Conservation (phyloP, 1,140 invertebrate genomes). For the Diabrotica virgifera region DNA sequence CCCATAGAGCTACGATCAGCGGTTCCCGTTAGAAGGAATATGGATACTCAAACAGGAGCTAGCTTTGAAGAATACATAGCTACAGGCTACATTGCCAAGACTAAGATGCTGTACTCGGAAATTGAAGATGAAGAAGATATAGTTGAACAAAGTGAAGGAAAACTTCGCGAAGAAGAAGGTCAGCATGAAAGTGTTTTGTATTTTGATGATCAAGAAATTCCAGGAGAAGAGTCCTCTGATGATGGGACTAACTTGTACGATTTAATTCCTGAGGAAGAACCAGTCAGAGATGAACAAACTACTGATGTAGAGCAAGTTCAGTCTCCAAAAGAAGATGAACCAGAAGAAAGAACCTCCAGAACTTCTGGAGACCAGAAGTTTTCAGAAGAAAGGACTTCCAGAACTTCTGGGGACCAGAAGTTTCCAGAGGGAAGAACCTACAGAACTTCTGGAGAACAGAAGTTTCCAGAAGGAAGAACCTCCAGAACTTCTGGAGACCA, state of each 20-base stretch:
- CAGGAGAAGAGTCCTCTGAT: slow-evolving; percentile 40
- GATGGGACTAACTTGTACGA: slow-evolving; percentile 35
- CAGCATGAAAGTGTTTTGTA: slow-evolving; percentile 35
- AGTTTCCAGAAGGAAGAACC: too few species aligned
- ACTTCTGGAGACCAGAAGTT: too few species aligned
- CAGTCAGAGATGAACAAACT: not conserved
- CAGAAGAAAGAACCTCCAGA: too few species aligned
- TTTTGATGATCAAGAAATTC: slow-evolving; percentile 39
- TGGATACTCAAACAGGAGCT: slow-evolving; percentile 33
- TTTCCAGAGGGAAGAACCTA: slow-evolving; percentile 2
- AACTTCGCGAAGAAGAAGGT: slow-evolving; percentile 27
- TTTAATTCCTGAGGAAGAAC: slow-evolving; percentile 10
- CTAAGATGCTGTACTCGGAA: slow-evolving; percentile 17
- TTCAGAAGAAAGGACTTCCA: too few species aligned
- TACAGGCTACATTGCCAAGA: slow-evolving; percentile 8
- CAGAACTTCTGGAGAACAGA: too few species aligned
- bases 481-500: too few species aligned
- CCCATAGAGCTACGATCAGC: slow-evolving; percentile 31
- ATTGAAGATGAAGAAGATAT: slow-evolving; percentile 13
- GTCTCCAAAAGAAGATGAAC: slow-evolving; percentile 5
- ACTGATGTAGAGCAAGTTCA: not conserved
- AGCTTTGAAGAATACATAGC: slow-evolving; percentile 41
- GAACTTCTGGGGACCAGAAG: too few species aligned
- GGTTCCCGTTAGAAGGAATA: slow-evolving; percentile 30
- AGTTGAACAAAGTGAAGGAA: slow-evolving; percentile 24